Evolutionary conservation across 2,113 vertebrate genomes (phyloP).

Genomic region (Hemiprocne comata): DNA sequence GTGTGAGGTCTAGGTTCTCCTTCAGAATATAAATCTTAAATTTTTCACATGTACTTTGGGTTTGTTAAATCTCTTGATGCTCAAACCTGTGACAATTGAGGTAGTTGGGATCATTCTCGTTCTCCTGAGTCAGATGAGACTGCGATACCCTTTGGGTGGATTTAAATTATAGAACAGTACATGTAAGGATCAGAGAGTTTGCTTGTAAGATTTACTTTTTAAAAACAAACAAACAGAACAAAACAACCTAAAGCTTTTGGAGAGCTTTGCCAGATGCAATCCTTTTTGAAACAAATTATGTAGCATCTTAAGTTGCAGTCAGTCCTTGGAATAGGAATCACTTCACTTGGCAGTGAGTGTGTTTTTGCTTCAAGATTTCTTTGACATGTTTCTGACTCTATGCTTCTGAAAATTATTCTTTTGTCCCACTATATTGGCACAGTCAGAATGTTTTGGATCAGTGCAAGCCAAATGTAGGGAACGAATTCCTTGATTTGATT

Average conservation of each 20-base stretch:
- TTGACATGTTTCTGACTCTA: not conserved
- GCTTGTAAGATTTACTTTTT: not conserved
- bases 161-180: not conserved
- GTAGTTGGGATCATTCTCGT: not conserved
- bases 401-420: not conserved
- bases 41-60: not conserved
- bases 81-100: not conserved
- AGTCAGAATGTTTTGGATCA: not conserved
- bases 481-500: not conserved
- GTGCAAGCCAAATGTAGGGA: not conserved
- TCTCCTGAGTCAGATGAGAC: not conserved
- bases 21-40: not conserved
- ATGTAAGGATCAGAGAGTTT: not conserved
- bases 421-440: not conserved
- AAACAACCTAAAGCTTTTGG: not conserved
- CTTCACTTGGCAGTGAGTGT: not conserved
- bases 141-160: not conserved
- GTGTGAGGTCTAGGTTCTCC: not conserved
- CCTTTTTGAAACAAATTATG: not conserved
- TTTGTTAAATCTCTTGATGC: not conserved
- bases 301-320: not conserved
- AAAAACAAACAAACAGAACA: not conserved
- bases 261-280: not conserved
- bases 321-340: not conserved
- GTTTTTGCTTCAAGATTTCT: constrained; percentile 22